Conservation (phyloP, 2,113 vertebrate species). For the Muntiacus reevesi region DNA sequence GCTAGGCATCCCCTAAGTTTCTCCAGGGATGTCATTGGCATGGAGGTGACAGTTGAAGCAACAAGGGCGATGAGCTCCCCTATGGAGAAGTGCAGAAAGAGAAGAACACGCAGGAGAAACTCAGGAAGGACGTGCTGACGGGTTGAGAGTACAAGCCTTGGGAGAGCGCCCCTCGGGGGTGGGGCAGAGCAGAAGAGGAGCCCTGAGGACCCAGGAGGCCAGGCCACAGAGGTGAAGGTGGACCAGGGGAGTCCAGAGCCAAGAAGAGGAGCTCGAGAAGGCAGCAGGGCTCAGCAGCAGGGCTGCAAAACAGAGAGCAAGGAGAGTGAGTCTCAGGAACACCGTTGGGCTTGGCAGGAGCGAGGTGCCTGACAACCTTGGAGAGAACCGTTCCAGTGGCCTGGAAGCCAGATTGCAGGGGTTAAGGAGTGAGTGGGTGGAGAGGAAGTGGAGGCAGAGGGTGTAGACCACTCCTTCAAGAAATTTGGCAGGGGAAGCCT, state of each 20-base stretch:
- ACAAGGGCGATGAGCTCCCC: neutral
- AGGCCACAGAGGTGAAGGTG: conserved; percentile 47
- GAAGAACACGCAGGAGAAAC: neutral
- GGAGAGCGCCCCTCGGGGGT: neutral
- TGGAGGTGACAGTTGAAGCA: conserved; percentile 18
- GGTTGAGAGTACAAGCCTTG: neutral
- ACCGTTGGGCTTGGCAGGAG: neutral
- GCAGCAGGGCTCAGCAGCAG: conserved; percentile 10
- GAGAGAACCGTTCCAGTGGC: neutral
- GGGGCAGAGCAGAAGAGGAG: conserved; percentile 46
- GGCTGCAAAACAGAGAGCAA: conserved; percentile 48
- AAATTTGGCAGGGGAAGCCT: conserved; percentile 62
- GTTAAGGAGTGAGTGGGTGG: conserved; percentile 55
- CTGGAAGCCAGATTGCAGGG: conserved; percentile 60
- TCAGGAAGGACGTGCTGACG: neutral
- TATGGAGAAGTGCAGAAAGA: neutral
- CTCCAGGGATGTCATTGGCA: neutral
- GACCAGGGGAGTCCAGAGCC: conserved; percentile 46
- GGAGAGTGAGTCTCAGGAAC: neutral
- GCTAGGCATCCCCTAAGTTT: neutral
- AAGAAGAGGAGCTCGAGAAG: conserved; percentile 41
- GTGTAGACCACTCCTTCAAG: conserved; percentile 70
- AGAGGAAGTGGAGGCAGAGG: conserved; percentile 73
- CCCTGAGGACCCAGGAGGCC: neutral
- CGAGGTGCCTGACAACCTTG: conserved; percentile 25